phyloP scores from a whole-genome alignment of 2,888 invertebrate genomes.

The Bembecia ichneumoniformis region DNA sequence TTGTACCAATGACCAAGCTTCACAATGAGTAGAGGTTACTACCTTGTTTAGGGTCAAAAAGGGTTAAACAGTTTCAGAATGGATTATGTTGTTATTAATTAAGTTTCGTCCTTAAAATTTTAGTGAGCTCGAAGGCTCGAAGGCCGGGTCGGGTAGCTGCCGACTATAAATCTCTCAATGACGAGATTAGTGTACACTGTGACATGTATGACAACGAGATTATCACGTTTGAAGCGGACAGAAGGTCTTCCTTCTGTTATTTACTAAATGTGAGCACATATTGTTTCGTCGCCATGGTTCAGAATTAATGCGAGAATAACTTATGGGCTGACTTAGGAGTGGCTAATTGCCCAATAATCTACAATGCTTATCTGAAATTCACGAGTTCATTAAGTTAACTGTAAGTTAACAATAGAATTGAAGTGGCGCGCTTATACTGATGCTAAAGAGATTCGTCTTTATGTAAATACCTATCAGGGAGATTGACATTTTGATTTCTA shows the following conservation, averaged over 20 bases:
- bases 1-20: background rate
- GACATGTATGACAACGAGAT: background rate
- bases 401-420: too few species aligned
- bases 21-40: conserved; percentile 15
- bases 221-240: too few species aligned
- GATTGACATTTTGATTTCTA: too few species aligned
- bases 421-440: too few species aligned
- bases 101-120: conserved; percentile 14
- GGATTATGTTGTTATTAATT: conserved; percentile 34
- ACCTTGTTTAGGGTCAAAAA: conserved; percentile 31
- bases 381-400: too few species aligned
- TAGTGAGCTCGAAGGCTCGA: background rate
- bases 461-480: too few species aligned
- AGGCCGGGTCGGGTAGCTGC: background rate
- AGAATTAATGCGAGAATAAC: conserved; percentile 26
- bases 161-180: background rate
- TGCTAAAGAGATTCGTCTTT: too few species aligned
- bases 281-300: conserved; percentile 10
- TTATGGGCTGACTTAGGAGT: conserved; percentile 2
- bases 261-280: conserved; percentile 3
- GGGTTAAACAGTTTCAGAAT: conserved; percentile 27
- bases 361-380: too few species aligned
- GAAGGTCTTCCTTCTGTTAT: too few species aligned
- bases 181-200: background rate
- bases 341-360: too few species aligned